phyloP scores from a whole-genome alignment of 2,888 invertebrate species.

The Diarsia dahlii region DNA sequence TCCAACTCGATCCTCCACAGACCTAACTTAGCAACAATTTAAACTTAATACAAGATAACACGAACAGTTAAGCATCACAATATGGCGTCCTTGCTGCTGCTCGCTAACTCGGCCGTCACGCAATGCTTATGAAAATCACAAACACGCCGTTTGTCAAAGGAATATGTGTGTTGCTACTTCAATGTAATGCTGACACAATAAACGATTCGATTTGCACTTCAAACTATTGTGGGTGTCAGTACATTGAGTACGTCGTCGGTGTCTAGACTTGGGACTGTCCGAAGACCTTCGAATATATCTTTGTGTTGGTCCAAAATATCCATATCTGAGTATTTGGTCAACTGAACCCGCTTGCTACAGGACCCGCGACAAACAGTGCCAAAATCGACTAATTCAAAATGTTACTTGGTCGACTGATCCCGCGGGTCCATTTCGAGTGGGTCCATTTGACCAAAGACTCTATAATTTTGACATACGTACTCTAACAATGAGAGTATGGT shows the following conservation, averaged over 20 bases:
- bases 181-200: conserved; percentile 48
- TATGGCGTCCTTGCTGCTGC: conserved; percentile 47
- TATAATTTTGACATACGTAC: no score
- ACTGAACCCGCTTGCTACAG: no score
- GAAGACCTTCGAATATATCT: not conserved
- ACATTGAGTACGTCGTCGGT: conserved; percentile 10
- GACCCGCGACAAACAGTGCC: no score
- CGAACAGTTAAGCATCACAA: conserved; percentile 35
- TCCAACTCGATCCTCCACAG: not conserved
- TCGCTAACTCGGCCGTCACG: conserved; percentile 64
- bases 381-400: no score
- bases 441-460: no score
- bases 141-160: conserved; percentile 63
- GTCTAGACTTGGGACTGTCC: conserved; percentile 27
- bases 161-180: conserved; percentile 34
- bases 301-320: not conserved
- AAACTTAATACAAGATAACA: conserved; percentile 42
- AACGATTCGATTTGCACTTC: conserved; percentile 47
- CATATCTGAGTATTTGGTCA: not conserved
- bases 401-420: no score
- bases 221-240: conserved; percentile 27
- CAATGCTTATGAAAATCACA: conserved; percentile 62
- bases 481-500: no score
- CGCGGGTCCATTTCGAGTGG: no score
- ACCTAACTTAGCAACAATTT: conserved; percentile 38